Conservation (phyloP, 2,113 vertebrate genomes). For the Oenanthe melanoleuca region DNA sequence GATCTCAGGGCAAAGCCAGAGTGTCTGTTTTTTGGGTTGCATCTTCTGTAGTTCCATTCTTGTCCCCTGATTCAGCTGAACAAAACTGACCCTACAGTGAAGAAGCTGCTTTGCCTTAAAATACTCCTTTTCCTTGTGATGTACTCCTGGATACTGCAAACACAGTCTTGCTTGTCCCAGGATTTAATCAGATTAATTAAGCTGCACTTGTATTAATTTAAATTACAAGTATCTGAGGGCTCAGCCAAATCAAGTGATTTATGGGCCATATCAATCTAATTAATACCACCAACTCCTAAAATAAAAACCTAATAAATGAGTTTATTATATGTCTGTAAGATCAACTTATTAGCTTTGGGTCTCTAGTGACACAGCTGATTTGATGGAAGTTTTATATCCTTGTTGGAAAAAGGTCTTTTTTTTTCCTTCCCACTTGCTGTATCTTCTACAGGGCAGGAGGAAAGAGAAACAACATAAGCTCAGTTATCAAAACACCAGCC, state of each 20-base stretch:
- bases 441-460: not conserved
- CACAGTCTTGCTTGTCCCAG: not conserved
- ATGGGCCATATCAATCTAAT: constrained; percentile 64
- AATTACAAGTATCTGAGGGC: constrained; percentile 57
- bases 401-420: not conserved
- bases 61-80: not conserved
- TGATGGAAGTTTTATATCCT: constrained; percentile 10
- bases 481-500: not conserved
- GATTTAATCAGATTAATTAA: constrained; percentile 71
- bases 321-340: constrained; percentile 48
- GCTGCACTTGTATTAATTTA: constrained; percentile 54
- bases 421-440: not conserved
- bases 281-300: constrained; percentile 64
- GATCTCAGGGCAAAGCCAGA: not conserved
- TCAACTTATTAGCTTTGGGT: constrained; percentile 24
- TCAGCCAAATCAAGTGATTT: constrained; percentile 63
- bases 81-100: accelerated
- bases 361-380: not conserved
- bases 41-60: not conserved
- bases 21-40: not conserved
- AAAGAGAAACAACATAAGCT: not conserved
- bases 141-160: not conserved
- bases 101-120: not conserved
- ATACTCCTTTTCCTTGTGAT: not conserved
- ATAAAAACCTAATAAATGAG: constrained; percentile 63